Conservation (phyloP, 2,113 vertebrate genomes). For the Prionailurus viverrinus region DNA sequence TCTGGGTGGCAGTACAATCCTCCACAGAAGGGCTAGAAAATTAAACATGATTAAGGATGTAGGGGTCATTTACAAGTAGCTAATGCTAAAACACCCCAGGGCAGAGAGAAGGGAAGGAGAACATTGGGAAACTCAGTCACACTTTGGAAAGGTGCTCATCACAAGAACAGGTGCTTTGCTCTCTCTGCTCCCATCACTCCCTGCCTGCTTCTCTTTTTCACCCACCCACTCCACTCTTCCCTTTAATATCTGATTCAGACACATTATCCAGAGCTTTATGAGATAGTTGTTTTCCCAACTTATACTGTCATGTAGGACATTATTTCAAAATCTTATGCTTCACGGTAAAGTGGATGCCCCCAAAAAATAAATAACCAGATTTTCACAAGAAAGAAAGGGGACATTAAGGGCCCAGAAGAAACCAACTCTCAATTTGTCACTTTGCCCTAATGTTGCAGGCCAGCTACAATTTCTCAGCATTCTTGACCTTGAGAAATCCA, state of each 20-base stretch:
- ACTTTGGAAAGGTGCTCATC: background rate
- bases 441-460: background rate
- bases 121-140: fast-evolving
- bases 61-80: background rate
- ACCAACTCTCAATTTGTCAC: background rate
- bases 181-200: background rate
- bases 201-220: background rate
- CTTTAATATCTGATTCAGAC: background rate
- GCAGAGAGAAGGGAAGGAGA: background rate
- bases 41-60: background rate
- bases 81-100: background rate
- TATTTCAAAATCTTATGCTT: background rate
- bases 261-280: background rate
- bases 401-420: background rate
- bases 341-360: background rate
- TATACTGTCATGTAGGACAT: background rate
- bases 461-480: background rate
- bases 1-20: background rate
- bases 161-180: fast-evolving
- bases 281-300: background rate
- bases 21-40: background rate
- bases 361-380: background rate
- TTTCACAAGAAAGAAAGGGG: background rate
- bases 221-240: background rate
- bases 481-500: background rate